Base-by-base conservation (phyloP, 2,113 vertebrate genomes). In the Toxotes chatareus region DNA sequence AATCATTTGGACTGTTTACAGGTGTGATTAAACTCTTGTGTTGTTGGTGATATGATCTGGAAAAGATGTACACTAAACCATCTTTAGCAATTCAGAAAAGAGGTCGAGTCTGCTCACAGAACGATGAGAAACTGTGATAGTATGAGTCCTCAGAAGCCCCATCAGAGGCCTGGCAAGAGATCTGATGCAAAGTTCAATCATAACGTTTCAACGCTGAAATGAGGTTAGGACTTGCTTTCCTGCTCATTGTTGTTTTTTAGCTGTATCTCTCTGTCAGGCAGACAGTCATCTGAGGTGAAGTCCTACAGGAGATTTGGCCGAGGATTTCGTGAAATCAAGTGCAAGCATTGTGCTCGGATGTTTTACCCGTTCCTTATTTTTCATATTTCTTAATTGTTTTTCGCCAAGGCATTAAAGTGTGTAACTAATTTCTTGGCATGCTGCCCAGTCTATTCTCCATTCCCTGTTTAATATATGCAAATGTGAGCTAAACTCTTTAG, bases 231-330 rank as follows among this genome's bases (percentile, higher is more conserved):
- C 64, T 86, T 40, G 70, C 67, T 79, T 65, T 57, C 40, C 63
- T 17, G 56, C 34, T 17, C 27, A 1, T 19, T 69, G 53, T 61
- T 76, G n/a, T 14, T 76, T 76, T 55, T 69, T n/a, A 31, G 38
- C 38, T 7, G 23, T 7, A 10, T 73, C 38, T 79, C 38, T 63
- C 63, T 1, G 49, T 59, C 67, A 11, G 73, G 47, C 42, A 17
- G 7, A 59, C 67, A 51, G 82, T 78, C 82, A 32, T 72, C 62
- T 69, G 67, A 83, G 61, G 71, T 34, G 7, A 82, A 55, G 42
- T 65, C 69, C 59, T 40, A 3, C 1, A 7, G 65, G 44, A 68
- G 23, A 44, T 55, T 10, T 46, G 36, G 27, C 69, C 40, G 31
- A 40, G 8, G 7, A 38, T 38, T 46, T 16, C 23, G 34, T 53